Conservation (phyloP, 35 echinoderm and acorn worm genomes). For the Ophiothrix spiculata region DNA sequence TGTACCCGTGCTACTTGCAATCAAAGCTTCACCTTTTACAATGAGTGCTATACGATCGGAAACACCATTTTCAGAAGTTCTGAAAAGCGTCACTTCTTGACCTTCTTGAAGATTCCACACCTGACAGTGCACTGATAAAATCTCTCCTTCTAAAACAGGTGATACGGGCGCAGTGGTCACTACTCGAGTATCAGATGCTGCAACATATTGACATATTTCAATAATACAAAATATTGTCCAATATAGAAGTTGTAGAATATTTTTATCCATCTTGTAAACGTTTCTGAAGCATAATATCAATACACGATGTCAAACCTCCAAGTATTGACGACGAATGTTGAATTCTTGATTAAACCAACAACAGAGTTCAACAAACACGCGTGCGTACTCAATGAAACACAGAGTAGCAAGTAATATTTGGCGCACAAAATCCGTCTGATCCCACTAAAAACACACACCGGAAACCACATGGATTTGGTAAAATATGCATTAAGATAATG, state of each 20-base stretch:
- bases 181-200: not conserved
- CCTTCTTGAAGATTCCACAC: constrained; percentile 1
- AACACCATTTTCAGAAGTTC: not conserved
- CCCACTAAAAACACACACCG: not conserved
- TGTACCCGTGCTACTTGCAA: not conserved
- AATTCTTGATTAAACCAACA: too few relatives aligned
- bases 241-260: not conserved
- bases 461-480: not conserved
- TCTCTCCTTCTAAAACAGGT: not conserved
- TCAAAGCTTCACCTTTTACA: not conserved
- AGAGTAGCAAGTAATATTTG: not conserved
- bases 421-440: not conserved
- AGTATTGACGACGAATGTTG: not conserved
- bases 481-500: constrained; percentile 13
- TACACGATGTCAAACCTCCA: not conserved
- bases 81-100: not conserved
- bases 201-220: not conserved
- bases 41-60: not conserved
- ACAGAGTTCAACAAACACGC: not conserved
- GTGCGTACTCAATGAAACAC: not conserved
- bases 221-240: not conserved
- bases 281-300: not conserved
- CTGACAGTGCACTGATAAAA: not conserved
- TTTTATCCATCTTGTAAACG: not conserved
- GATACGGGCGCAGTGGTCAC: not conserved